A percentile compares a stretch with the other conserved stretches of the same genome.
Evolutionary conservation across 2,797 vertebrate genomes (phyloP).

Genomic region (Echeneis naucrates): DNA sequence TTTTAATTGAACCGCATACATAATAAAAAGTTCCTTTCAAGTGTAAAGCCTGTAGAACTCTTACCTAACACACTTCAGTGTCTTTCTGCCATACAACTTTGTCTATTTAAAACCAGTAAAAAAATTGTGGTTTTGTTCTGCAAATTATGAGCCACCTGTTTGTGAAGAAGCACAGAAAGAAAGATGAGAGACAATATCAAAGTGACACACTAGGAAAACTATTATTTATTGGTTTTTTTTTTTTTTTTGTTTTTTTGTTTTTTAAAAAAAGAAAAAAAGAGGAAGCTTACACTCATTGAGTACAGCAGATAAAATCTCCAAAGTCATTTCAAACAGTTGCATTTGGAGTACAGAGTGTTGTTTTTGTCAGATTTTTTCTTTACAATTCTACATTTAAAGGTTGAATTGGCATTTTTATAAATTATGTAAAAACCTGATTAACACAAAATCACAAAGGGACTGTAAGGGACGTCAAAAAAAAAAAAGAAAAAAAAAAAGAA

Average conservation of each 20-base stretch:
- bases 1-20: background rate
- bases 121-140: background rate
- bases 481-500: constrained; percentile 77
- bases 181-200: constrained; percentile 59
- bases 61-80: background rate
- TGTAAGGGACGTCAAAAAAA: constrained; percentile 84
- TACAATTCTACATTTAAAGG: constrained; percentile 88
- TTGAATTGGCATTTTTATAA: constrained; percentile 86
- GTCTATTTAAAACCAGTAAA: background rate
- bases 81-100: background rate
- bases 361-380: constrained; percentile 66
- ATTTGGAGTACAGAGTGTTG: constrained; percentile 85
- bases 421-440: constrained; percentile 93
- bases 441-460: constrained; percentile 82
- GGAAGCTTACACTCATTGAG: constrained; percentile 97
- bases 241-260: constrained; percentile 71
- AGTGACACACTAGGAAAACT: constrained; percentile 96
- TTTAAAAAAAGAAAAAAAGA: no score
- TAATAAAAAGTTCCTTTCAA: background rate
- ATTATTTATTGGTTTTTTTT: constrained; percentile 97
- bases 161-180: constrained; percentile 10
- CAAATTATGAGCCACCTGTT: background rate
- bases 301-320: constrained; percentile 98
- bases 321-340: constrained; percentile 91
- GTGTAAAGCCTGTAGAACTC: background rate